Evolutionary conservation across 1,140 invertebrate genomes (phyloP), one percentile per base, ranked within the genome.

Genomic region (Armadillidium nasatum): DNA sequence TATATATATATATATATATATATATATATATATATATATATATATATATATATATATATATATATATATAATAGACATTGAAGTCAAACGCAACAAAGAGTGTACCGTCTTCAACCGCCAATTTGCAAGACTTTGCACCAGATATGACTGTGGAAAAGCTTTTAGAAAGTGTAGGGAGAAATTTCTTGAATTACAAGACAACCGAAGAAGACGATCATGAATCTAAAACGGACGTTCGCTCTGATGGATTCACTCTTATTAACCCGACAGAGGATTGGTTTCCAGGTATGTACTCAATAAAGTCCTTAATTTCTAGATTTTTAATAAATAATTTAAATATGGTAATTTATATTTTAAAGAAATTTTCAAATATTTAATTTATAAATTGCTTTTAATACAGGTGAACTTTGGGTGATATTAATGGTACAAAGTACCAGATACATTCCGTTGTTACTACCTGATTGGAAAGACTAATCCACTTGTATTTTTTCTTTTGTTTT

Each of bases 181-280:
- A 44, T 19, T 76, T 71, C 74, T 67, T 76, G 6, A 67, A 76
- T 33, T 19, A 45, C 9, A 46, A 33, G 10, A 10, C 33, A 10
- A 44, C 69, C 6, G 74, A 54, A 21, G 69, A 71, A 50, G 54
- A 44, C 9, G 43, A 23, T 0, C 22, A 44, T 54, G 10, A 19
- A 13, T n/a, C 60, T 9, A 22, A 67, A 0, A 60, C 11, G 0
- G 44, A 21, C 19, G 4, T 44, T 11, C 23, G 15, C 4, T 70
- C 22, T 21, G 19, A 22, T 76, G 74, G 74, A 45, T 50, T 76
- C 45, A 76, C 74, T 22, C 68, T 76, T 21, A 71, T 76, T 0
- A 76, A 76, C 50, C 74, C 74, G 7, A 19, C 22, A 44, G 74
- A 76, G 21, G 74, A 76, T 23, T 76, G 74, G 74, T 76, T 76